Conservation (phyloP, 1,140 invertebrate genomes). For the Hormaphis cornu region DNA sequence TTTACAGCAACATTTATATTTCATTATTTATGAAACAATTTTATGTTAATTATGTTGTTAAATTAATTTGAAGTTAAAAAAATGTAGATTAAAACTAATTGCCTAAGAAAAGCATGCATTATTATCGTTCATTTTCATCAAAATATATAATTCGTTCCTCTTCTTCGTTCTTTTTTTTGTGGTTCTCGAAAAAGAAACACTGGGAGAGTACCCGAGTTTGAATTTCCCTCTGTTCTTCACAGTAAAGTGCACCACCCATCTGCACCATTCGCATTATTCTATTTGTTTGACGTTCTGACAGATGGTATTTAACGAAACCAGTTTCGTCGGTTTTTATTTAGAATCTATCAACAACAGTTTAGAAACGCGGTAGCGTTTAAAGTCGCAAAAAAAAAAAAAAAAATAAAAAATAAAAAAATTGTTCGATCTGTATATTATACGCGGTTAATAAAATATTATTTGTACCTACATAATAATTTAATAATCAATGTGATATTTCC, state of each 20-base stretch:
- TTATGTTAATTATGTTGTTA: no score
- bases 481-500: conserved; percentile 14
- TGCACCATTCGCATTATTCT: neutral
- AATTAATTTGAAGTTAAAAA: no score
- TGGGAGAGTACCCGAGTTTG: no score
- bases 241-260: neutral
- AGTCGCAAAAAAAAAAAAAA: neutral
- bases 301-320: conserved; percentile 3
- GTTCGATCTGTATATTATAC: neutral
- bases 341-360: conserved; percentile 14
- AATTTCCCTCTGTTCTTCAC: neutral
- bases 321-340: neutral
- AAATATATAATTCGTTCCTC: no score
- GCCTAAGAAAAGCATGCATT: no score
- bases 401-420: neutral
- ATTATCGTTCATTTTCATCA: no score
- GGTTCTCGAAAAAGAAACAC: no score
- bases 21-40: no score
- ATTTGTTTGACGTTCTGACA: neutral
- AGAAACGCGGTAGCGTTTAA: conserved; percentile 20
- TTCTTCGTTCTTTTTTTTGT: no score
- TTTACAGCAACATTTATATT: no score
- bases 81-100: no score
- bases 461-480: conserved; percentile 1
- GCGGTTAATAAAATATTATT: no score